These are phyloP conservation scores for Rostratula benghalensis DNA, from an alignment of 2,113 vertebrate species.

Conservation along the genomic window DNA sequence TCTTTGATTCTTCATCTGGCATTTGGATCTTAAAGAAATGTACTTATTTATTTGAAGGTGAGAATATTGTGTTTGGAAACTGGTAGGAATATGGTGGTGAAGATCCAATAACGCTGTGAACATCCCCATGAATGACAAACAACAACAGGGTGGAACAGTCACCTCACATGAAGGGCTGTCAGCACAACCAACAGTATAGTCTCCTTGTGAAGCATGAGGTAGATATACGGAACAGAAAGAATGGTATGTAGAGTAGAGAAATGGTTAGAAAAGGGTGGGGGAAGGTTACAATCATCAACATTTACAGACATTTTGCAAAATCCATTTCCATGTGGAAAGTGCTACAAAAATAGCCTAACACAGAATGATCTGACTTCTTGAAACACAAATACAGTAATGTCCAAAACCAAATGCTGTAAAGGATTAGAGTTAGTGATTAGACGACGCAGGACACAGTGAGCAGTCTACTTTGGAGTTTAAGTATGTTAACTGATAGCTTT, in stretches of 20 bases:
- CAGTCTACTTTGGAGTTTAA: conserved; percentile 21
- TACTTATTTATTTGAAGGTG: not conserved
- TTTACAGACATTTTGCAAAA: conserved; percentile 57
- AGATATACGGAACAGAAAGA: conserved; percentile 81
- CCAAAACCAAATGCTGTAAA: conserved; percentile 14
- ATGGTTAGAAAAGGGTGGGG: conserved; percentile 37
- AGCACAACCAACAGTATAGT: conserved; percentile 72
- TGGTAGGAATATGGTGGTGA: conserved; percentile 15
- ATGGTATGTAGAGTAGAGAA: conserved; percentile 23
- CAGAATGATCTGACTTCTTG: conserved; percentile 36
- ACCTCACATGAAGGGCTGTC: conserved; percentile 65
- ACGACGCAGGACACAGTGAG: not conserved
- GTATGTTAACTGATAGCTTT: conserved; percentile 17
- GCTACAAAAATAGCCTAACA: conserved; percentile 35
- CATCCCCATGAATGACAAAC: conserved; percentile 60
- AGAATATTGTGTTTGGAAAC: conserved; percentile 68
- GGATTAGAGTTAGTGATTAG: conserved; percentile 23
- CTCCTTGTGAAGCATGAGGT: conserved; percentile 87
- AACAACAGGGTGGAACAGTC: conserved; percentile 57
- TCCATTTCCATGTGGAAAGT: conserved; percentile 41
- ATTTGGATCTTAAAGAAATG: conserved; percentile 56
- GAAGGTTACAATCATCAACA: conserved; percentile 75
- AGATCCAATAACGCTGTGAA: conserved; percentile 57
- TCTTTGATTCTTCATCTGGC: not conserved
- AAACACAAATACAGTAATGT: conserved; percentile 17